Conservation (phyloP, 2,888 invertebrate genomes). For the Parnassius orleans region DNA sequence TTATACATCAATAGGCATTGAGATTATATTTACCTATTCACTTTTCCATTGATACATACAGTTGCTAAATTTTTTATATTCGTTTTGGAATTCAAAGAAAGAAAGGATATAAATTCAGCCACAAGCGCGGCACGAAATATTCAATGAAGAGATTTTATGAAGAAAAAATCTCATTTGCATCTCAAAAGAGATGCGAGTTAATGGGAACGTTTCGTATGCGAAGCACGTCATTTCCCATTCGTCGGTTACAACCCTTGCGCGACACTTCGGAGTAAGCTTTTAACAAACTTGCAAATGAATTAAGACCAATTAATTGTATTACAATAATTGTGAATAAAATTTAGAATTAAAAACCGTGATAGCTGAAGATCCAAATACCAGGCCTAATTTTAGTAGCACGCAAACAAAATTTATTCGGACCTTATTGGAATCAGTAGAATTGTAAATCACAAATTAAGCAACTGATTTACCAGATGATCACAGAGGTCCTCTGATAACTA, state of each 20-base stretch:
- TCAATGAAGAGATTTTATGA: conserved; percentile 74
- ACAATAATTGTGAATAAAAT: too few species aligned
- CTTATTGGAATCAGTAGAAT: too few species aligned
- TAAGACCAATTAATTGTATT: conserved; percentile 25
- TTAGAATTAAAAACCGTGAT: too few species aligned
- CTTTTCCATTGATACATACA: conserved; percentile 21
- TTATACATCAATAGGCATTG: conserved; percentile 11
- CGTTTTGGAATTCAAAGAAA: conserved; percentile 50
- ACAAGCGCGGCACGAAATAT: conserved; percentile 67
- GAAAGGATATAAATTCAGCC: conserved; percentile 64
- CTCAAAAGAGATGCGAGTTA: conserved; percentile 75
- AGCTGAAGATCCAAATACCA: too few species aligned
- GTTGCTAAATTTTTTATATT: conserved; percentile 34
- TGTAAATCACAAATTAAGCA: too few species aligned
- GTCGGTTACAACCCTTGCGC: conserved; percentile 64
- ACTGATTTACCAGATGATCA: too few species aligned
- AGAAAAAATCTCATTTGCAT: conserved; percentile 74
- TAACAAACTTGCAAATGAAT: conserved; percentile 33
- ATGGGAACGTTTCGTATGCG: conserved; percentile 69
- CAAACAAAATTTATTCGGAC: too few species aligned
- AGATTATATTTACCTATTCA: conserved; percentile 17
- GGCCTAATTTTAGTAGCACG: too few species aligned
- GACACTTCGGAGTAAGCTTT: conserved; percentile 49
- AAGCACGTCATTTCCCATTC: conserved; percentile 68
- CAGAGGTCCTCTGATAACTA: too few species aligned